Conservation (phyloP, 2,797 vertebrate species). For the Crocidura indochinensis region DNA sequence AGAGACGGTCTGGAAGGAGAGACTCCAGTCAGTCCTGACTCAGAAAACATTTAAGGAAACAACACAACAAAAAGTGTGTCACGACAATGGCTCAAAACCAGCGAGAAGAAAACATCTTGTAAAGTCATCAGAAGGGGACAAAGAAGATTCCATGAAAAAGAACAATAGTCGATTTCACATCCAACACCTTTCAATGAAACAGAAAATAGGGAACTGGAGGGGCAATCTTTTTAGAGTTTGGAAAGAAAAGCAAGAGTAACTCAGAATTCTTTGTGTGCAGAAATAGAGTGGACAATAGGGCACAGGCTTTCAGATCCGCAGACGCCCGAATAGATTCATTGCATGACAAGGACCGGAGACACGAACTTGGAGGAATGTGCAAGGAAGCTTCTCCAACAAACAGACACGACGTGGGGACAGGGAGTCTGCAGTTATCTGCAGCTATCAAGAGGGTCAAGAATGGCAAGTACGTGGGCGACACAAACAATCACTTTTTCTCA, state of each 20-base stretch:
- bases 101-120: not conserved
- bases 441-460: not conserved
- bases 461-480: not conserved
- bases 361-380: not conserved
- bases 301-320: not conserved
- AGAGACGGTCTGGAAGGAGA: not conserved
- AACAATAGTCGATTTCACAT: not conserved
- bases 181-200: not conserved
- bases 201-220: not conserved
- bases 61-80: no score
- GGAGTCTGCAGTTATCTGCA: not conserved
- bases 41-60: not conserved
- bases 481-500: not conserved
- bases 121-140: not conserved
- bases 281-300: not conserved
- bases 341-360: not conserved
- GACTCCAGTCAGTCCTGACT: not conserved
- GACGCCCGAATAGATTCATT: not conserved
- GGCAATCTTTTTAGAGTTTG: not conserved
- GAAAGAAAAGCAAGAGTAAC: not conserved
- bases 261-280: not conserved
- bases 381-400: not conserved
- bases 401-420: not conserved
- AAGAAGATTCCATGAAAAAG: not conserved
- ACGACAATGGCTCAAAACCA: not conserved